These are phyloP conservation scores for Colletes collaris DNA, from an alignment of 2,888 invertebrate species.

Conservation along the genomic window DNA sequence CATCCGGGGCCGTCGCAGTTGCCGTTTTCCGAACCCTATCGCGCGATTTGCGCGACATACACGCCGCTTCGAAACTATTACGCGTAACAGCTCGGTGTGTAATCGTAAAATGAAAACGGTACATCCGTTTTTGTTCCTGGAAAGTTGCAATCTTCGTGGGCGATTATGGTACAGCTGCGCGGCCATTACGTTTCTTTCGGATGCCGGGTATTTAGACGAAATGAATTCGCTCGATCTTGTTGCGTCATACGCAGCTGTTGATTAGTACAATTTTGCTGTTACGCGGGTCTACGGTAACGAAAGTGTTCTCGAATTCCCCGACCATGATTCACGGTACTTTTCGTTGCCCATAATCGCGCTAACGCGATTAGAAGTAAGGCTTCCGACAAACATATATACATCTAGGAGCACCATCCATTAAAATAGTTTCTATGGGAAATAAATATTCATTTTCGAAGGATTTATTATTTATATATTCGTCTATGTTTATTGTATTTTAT, in stretches of 20 bases:
- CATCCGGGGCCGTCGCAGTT: constrained; percentile 1
- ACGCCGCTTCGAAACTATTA: constrained; percentile 2
- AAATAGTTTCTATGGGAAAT: too few species aligned
- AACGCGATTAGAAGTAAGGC: too few species aligned
- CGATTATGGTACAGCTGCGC: constrained; percentile 28
- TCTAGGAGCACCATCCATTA: too few species aligned
- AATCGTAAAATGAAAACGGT: constrained; percentile 29
- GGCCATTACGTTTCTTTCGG: constrained; percentile 34
- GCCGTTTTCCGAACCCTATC: constrained; percentile 10
- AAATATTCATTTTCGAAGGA: too few species aligned
- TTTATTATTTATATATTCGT: too few species aligned
- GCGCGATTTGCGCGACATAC: constrained; percentile 21
- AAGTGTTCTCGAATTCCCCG: too few species aligned
- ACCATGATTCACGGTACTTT: too few species aligned
- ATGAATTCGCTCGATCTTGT: constrained; percentile 15
- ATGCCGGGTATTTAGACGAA: constrained; percentile 5
- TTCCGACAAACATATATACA: too few species aligned
- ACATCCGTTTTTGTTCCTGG: constrained; percentile 22
- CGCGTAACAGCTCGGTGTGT: constrained; percentile 12
- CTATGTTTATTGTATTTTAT: too few species aligned
- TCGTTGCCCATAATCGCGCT: too few species aligned
- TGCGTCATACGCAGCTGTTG: neutral
- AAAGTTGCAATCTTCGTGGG: constrained; percentile 34
- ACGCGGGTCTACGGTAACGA: too few species aligned
- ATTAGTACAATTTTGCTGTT: too few species aligned